Base-by-base conservation (phyloP, 2,797 vertebrate species). In the Chelon auratus region DNA sequence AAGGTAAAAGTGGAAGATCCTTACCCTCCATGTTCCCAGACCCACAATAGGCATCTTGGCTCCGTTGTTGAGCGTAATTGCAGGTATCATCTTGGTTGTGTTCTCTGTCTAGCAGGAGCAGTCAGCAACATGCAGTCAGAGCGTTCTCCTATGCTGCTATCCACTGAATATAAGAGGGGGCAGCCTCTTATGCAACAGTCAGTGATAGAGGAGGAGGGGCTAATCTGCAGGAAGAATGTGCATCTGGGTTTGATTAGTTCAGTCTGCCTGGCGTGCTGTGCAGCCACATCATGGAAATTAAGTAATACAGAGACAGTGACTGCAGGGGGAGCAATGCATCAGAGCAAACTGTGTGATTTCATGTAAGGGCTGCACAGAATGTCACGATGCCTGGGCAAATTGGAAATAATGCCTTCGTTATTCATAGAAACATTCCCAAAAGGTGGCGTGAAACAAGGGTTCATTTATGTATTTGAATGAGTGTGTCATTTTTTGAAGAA, bases 1-100 rank as follows among this genome's bases (percentile, higher is more conserved):
- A 12, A 40, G 12, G 39, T 45, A 45, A n/a, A 17, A 45, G 43
- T 45, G 5, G n/a, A 43, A 15, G 10, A n/a, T 4, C 4, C 92
- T 88, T 85, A 94, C 93, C 89, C 68, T 86, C 92, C 93, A 94
- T 4, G 93, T 95, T 51, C 94, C 93, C n/a, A 95, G 69, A 51
- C 93, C 93, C 39, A 94, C 40, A 20, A 91, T 58, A 3, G 93
- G 93, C 88, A 94, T 93, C 62, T 82, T 80, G 3, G 87, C 91
- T 69, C 92, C 91, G 13, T 62, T 93, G 68, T 72, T 84, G 60
- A 94, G 92, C 12, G 72, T 88, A 3, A 94, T 73, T 10, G 77
- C 75, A 6, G 82, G 53, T 18, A 80, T 78, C 90, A 91, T 92
- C 39, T 52, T 62, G 36, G n/a, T 37, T n/a, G 22, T 1, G 37